phyloP scores from a whole-genome alignment of 2,113 vertebrate genomes.

The Eptatretus burgeri region DNA sequence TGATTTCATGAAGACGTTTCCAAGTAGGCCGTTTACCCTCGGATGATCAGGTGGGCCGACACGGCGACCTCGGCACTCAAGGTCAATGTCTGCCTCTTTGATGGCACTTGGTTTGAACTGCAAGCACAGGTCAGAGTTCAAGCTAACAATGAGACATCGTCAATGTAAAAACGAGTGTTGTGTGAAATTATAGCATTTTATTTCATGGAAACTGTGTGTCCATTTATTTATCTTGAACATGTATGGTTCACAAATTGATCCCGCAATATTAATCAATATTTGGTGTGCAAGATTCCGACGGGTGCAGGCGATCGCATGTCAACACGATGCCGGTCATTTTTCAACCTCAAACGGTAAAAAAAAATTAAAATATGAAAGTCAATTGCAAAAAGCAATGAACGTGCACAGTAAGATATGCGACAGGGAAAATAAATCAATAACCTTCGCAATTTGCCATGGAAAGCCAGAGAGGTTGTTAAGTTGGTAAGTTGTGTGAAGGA shows the following conservation, averaged over 20 bases:
- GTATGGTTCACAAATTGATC: too few relatives aligned
- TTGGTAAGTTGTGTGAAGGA: neutral
- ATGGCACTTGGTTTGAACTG: neutral
- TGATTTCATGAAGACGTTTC: too few relatives aligned
- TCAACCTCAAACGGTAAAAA: too few relatives aligned
- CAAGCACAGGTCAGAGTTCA: neutral
- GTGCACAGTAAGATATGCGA: too few relatives aligned
- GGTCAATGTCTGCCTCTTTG: neutral
- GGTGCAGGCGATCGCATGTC: too few relatives aligned
- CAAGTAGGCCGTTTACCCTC: neutral
- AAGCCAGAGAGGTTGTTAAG: neutral
- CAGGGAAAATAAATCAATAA: neutral
- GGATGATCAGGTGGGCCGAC: neutral
- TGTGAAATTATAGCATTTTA: neutral
- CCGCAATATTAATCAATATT: too few relatives aligned
- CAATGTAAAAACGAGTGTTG: neutral
- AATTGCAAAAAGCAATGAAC: too few relatives aligned
- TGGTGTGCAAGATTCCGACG: too few relatives aligned
- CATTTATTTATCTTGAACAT: neutral
- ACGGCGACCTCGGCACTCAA: neutral
- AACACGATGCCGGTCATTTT: too few relatives aligned
- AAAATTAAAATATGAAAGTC: too few relatives aligned
- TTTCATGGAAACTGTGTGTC: neutral
- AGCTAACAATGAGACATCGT: neutral
- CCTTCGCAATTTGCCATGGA: slow-evolving; percentile 1